These are phyloP conservation scores for Drosophila paracracens DNA, from an alignment of 2,888 invertebrate species.

Conservation along the genomic window DNA sequence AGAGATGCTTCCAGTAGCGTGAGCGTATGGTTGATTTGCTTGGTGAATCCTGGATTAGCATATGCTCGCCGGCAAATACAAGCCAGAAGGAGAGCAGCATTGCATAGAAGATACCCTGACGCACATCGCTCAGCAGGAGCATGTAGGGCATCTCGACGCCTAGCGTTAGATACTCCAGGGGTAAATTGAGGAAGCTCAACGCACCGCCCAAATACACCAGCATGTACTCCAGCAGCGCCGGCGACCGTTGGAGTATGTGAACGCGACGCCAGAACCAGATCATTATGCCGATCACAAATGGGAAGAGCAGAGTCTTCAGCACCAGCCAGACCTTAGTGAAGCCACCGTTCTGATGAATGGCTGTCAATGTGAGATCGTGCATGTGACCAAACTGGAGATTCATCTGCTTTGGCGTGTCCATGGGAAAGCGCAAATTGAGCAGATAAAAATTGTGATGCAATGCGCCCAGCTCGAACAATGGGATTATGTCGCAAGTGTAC, in stretches of 20 bases:
- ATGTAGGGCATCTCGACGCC: constrained; percentile 97
- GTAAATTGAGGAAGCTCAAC: constrained; percentile 94
- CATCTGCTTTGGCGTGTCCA: constrained; percentile 88
- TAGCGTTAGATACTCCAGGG: constrained; percentile 96
- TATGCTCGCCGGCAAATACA: constrained; percentile 99
- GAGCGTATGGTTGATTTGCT: constrained; percentile 91
- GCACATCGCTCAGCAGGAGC: constrained; percentile 96
- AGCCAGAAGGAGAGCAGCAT: constrained; percentile 98
- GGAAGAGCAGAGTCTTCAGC: constrained; percentile 96
- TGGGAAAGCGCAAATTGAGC: constrained; percentile 95
- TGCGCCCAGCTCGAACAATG: constrained; percentile 98
- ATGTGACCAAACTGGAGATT: constrained; percentile 93
- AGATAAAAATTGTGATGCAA: constrained; percentile 97
- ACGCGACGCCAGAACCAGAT: constrained; percentile 98
- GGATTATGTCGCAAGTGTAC: constrained; percentile 95
- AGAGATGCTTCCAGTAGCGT: constrained; percentile 96
- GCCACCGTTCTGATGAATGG: constrained; percentile 99
- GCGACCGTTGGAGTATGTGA: constrained; percentile 92
- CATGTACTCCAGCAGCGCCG: constrained; percentile 97
- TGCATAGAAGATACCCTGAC: constrained; percentile 98
- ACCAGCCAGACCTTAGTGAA: constrained; percentile 99
- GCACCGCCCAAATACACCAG: constrained; percentile 94
- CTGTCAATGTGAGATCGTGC: constrained; percentile 92
- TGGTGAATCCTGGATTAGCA: constrained; percentile 92
- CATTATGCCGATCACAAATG: constrained; percentile 92